A percentile compares a stretch with the other conserved stretches of the same genome.
Evolutionary conservation across 2,797 vertebrate genomes (phyloP).

Genomic region (Ptychadena robeensis): DNA sequence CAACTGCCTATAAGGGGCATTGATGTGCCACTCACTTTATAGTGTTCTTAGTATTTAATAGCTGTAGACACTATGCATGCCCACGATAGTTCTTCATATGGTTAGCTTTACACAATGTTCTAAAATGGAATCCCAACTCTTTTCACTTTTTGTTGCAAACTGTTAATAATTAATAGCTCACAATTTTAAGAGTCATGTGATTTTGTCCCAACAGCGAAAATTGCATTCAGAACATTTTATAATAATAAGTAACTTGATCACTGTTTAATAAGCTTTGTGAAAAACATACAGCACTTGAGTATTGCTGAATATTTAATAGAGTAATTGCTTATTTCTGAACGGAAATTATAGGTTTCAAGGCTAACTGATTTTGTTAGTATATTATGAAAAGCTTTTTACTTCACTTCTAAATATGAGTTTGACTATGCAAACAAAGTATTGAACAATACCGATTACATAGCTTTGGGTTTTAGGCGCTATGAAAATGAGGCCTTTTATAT

Average conservation of each 20-base stretch:
- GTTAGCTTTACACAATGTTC: background rate
- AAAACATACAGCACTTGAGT: background rate
- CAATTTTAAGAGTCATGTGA: background rate
- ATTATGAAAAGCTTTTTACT: background rate
- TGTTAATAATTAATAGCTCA: conserved; percentile 17
- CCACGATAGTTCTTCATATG: no score
- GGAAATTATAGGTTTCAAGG: conserved; percentile 29
- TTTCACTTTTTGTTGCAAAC: background rate
- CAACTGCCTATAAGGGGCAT: no score
- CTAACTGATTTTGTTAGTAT: conserved; percentile 22
- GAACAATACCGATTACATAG: background rate
- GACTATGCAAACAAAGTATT: background rate
- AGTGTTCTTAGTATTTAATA: no score
- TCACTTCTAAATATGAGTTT: background rate
- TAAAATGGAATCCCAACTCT: background rate
- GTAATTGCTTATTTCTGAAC: conserved; percentile 21
- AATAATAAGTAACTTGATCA: conserved; percentile 18
- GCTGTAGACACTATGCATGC: no score
- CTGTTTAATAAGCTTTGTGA: conserved; percentile 7
- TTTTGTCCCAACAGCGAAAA: background rate
- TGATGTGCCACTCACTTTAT: no score
- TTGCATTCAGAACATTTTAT: conserved; percentile 1
- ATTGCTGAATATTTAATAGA: conserved; percentile 15
- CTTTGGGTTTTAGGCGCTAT: background rate
- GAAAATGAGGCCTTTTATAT: background rate